phyloP scores from a whole-genome alignment of 1,140 invertebrate species.

The Drosophila repleta region DNA sequence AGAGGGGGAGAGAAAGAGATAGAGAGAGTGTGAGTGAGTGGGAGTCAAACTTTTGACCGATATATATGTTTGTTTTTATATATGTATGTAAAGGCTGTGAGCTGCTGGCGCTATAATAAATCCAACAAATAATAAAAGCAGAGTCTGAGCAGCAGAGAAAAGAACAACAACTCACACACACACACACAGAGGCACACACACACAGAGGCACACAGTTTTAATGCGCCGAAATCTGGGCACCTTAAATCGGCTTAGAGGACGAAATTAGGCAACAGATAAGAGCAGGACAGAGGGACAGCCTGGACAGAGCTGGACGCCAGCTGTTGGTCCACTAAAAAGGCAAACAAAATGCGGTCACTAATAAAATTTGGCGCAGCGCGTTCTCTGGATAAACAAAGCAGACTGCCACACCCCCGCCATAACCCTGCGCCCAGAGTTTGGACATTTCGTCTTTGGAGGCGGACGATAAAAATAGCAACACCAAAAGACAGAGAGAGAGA shows the following conservation, averaged over 20 bases:
- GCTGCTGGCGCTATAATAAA: constrained; percentile 41
- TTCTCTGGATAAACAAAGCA: constrained; percentile 21
- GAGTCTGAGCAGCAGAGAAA: not conserved
- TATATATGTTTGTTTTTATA: constrained; percentile 26
- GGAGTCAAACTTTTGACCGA: constrained; percentile 62
- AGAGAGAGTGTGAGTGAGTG: not conserved
- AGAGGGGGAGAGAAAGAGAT: constrained; percentile 12
- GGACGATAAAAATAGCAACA: constrained; percentile 68
- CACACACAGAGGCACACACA: not conserved
- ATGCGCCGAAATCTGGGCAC: constrained; percentile 55
- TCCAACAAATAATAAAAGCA: constrained; percentile 40
- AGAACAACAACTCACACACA: not conserved
- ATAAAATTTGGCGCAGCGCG: constrained; percentile 58
- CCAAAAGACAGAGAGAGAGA: not conserved
- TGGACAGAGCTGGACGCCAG: constrained; percentile 37
- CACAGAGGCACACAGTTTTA: constrained; percentile 35
- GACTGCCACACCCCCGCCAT: too few species aligned
- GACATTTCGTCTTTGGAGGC: constrained; percentile 67
- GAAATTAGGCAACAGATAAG: constrained; percentile 64
- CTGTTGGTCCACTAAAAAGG: constrained; percentile 69
- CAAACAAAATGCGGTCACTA: constrained; percentile 64
- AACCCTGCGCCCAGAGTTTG: not conserved
- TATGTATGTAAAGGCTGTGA: constrained; percentile 1
- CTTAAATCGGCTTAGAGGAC: constrained; percentile 61
- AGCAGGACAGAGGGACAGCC: not conserved